phyloP scores from a whole-genome alignment of 2,797 vertebrate genomes.

The Oreonectes daqikongensis region DNA sequence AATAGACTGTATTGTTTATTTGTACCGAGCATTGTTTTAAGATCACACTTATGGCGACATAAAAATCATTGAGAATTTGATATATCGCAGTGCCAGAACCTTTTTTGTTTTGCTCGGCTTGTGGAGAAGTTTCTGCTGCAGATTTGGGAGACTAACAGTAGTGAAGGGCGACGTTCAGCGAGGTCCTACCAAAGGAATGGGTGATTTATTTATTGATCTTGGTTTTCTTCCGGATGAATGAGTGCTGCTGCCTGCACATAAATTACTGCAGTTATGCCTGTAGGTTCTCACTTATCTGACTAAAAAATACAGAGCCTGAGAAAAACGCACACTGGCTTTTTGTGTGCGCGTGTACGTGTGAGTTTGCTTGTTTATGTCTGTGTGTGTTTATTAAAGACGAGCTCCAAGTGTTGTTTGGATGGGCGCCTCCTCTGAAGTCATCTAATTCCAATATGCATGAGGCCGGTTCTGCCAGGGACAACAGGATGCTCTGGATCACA shows the following conservation, averaged over 20 bases:
- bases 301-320: constrained; percentile 53
- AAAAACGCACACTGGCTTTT: constrained; percentile 39
- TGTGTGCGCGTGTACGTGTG: constrained; percentile 8
- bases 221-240: constrained; percentile 58
- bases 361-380: constrained; percentile 20
- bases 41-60: constrained; percentile 28
- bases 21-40: constrained; percentile 34
- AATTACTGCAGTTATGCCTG: constrained; percentile 56
- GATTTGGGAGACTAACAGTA: constrained; percentile 64
- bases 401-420: constrained; percentile 45
- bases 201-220: constrained; percentile 68
- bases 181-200: constrained; percentile 58
- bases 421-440: constrained; percentile 42
- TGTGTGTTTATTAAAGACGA: constrained; percentile 25
- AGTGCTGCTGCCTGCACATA: constrained; percentile 51
- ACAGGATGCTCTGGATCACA: constrained; percentile 53
- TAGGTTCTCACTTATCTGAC: constrained; percentile 52
- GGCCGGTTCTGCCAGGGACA: constrained; percentile 50
- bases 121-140: constrained; percentile 46
- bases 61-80: constrained; percentile 39
- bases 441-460: constrained; percentile 35
- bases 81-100: constrained; percentile 30
- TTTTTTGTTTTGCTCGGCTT: constrained; percentile 52
- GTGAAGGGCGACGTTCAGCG: constrained; percentile 55
- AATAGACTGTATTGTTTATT: constrained; percentile 43